These are phyloP conservation scores for Tachina fera DNA, from an alignment of 2,888 invertebrate species.

Conservation along the genomic window DNA sequence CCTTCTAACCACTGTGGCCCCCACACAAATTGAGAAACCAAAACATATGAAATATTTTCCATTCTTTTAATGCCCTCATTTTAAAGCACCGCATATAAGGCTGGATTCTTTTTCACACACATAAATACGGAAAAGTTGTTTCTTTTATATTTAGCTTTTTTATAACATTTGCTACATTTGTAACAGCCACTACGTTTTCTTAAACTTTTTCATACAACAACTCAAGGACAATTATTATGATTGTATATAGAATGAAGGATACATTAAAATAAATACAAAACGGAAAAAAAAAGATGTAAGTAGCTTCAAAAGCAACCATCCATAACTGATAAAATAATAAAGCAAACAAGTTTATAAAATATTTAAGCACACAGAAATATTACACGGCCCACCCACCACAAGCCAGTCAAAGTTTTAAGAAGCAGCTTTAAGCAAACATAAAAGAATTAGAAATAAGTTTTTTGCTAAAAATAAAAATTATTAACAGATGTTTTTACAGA, in stretches of 20 bases:
- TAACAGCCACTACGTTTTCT: not conserved
- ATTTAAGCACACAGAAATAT: not conserved
- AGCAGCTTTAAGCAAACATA: not conserved
- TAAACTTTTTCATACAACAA: not conserved
- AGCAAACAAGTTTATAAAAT: not conserved
- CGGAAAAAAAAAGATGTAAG: not conserved
- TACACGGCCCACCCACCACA: not conserved
- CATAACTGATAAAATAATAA: not conserved
- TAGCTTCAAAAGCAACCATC: not conserved
- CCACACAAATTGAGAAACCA: too few species aligned
- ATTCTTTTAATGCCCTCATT: too few species aligned
- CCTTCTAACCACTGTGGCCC: too few species aligned
- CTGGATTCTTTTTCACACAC: too few species aligned
- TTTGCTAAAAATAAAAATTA: too few species aligned
- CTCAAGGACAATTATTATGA: slow-evolving; percentile 28
- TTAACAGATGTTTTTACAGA: too few species aligned
- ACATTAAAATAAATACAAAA: not conserved
- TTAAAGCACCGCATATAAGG: too few species aligned
- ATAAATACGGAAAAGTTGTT: not conserved
- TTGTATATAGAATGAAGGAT: not conserved
- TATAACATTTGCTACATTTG: not conserved
- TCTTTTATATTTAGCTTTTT: not conserved
- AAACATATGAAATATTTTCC: too few species aligned
- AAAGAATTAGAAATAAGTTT: not conserved
- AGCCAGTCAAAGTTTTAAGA: not conserved